Percentiles rank a stretch among this genome's conserved stretches.
Evolutionary conservation across 1,140 invertebrate genomes (phyloP).

Genomic region (Alviniconcha marisindica): DNA sequence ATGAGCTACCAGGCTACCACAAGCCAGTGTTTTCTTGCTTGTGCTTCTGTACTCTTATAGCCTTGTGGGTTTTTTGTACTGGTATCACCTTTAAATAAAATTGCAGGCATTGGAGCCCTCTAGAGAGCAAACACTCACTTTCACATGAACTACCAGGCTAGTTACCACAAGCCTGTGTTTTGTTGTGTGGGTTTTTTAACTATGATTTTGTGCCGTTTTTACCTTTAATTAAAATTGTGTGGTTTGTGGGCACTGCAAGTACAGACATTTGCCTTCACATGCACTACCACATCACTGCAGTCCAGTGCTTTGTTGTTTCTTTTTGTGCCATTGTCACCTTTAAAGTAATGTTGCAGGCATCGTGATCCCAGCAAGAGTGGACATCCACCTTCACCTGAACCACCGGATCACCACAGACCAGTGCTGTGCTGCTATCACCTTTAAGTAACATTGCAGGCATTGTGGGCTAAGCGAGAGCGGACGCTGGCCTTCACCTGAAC

Average conservation of each 20-base stretch:
- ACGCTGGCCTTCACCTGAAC: background rate
- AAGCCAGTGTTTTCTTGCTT: conserved; percentile 5
- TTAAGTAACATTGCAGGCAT: no score
- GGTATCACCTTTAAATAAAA: no score
- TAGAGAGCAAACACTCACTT: conserved; percentile 1
- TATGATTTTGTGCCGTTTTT: no score
- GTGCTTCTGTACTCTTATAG: no score
- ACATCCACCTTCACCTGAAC: background rate
- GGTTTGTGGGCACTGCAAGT: conserved; percentile 25
- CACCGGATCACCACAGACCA: background rate
- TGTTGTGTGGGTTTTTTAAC: no score
- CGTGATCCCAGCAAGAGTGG: conserved; percentile 16
- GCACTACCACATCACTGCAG: background rate
- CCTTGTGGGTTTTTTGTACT: no score
- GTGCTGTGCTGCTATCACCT: no score
- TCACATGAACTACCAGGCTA: background rate
- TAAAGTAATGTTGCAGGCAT: no score
- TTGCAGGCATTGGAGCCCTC: conserved; percentile 27
- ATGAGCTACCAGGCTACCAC: background rate
- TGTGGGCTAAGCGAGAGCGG: conserved; percentile 25
- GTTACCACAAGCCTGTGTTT: background rate
- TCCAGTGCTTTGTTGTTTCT: no score
- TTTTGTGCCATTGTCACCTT: no score
- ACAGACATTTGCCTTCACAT: conserved; percentile 6
- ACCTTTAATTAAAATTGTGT: no score